A percentile compares a stretch with the other conserved stretches of the same genome.
Evolutionary conservation across 2,797 vertebrate genomes (phyloP).

Genomic region (Lepidocolaptes lacrymiger): DNA sequence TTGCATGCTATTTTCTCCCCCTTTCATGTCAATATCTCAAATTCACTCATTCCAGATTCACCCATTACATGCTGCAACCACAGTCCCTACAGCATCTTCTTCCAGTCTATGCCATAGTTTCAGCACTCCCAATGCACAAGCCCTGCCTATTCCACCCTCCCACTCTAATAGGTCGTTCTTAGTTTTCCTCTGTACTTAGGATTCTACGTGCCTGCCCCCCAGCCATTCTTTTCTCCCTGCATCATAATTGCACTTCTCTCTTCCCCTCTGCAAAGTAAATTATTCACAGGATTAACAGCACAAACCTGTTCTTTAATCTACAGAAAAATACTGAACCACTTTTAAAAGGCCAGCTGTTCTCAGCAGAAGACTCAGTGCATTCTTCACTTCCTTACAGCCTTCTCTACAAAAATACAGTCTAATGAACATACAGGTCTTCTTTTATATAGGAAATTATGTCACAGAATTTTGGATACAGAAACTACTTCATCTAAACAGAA

Average conservation of each 20-base stretch:
- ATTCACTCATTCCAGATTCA: background rate
- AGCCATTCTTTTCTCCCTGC: background rate
- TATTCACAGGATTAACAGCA: slow-evolving; percentile 51
- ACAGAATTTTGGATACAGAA: background rate
- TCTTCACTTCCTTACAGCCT: background rate
- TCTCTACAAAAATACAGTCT: background rate
- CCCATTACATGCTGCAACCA: background rate
- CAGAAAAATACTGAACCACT: background rate
- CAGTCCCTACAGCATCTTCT: background rate
- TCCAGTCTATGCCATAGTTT: background rate
- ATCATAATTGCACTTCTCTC: background rate
- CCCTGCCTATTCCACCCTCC: background rate
- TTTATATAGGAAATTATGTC: background rate
- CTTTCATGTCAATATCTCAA: background rate
- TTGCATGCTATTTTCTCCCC: background rate
- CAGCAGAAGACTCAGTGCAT: background rate
- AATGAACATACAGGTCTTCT: background rate
- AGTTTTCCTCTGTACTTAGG: background rate
- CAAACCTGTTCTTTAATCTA: slow-evolving; percentile 30
- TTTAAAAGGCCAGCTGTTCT: background rate
- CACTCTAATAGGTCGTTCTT: background rate
- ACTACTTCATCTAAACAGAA: background rate
- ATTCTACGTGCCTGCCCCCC: background rate
- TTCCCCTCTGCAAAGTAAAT: slow-evolving; percentile 1
- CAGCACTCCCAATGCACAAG: background rate